These are phyloP conservation scores for Sphecodes monilicornis DNA, from an alignment of 2,888 invertebrate genomes.

Conservation along the genomic window DNA sequence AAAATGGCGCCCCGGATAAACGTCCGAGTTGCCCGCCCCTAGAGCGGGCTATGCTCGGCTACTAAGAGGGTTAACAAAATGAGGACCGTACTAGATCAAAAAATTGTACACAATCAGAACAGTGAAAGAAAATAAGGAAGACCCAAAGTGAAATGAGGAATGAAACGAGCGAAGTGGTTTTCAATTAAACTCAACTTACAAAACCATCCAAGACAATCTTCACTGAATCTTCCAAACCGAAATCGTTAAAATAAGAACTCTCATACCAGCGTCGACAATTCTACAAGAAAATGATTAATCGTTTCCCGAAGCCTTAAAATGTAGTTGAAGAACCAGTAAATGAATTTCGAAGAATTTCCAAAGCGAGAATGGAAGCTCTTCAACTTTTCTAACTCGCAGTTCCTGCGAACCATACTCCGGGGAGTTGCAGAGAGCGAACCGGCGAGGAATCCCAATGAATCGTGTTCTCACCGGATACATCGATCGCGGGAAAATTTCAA, in stretches of 20 bases:
- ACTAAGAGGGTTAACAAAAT: too few relatives aligned
- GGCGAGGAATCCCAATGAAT: neutral
- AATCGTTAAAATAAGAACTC: neutral
- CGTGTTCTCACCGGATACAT: neutral
- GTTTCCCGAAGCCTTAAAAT: neutral
- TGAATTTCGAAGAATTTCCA: neutral
- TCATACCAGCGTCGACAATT: neutral
- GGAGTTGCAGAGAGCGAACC: neutral
- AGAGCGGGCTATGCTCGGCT: too few relatives aligned
- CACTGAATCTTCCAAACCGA: neutral
- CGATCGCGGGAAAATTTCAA: neutral
- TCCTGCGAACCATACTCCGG: neutral
- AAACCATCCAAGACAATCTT: neutral
- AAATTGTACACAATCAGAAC: neutral
- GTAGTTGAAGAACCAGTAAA: neutral
- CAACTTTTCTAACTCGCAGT: neutral
- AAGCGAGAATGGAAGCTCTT: constrained; percentile 1
- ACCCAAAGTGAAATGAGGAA: neutral
- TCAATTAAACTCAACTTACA: neutral
- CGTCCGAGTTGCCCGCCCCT: too few relatives aligned
- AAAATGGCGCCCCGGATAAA: too few relatives aligned
- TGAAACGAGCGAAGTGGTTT: neutral
- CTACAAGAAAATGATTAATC: neutral
- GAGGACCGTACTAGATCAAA: too few relatives aligned
- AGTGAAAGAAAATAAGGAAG: neutral